Evolutionary conservation across 1,140 invertebrate genomes (phyloP).

Genomic region (Drosophila parabipectinata): DNA sequence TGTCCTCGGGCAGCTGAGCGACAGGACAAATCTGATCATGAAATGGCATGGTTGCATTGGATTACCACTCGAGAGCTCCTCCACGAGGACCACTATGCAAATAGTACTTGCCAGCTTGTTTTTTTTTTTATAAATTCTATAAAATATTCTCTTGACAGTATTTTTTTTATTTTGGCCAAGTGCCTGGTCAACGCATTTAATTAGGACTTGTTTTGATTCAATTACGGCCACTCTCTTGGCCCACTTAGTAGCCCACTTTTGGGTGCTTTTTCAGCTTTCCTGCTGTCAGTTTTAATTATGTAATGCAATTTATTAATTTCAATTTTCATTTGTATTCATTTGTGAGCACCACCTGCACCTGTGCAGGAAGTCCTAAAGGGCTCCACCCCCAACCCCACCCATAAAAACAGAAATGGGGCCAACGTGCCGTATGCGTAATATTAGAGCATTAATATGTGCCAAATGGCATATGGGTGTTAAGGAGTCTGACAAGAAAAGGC

Average conservation of each 20-base stretch:
- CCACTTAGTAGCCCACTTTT: background rate
- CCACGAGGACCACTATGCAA: background rate
- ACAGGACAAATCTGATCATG: slow-evolving; percentile 36
- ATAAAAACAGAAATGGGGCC: slow-evolving; percentile 29
- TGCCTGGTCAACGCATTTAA: slow-evolving; percentile 23
- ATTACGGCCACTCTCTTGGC: background rate
- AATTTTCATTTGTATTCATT: slow-evolving; percentile 50
- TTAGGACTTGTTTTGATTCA: slow-evolving; percentile 20
- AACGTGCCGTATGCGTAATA: slow-evolving; percentile 64
- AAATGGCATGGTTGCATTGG: slow-evolving; percentile 20
- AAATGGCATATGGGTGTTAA: slow-evolving; percentile 6
- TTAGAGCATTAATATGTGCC: slow-evolving; percentile 64
- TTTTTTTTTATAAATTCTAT: background rate
- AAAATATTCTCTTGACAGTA: slow-evolving; percentile 18
- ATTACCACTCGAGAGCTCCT: slow-evolving; percentile 7
- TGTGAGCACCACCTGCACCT: slow-evolving; percentile 25
- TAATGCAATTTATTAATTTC: slow-evolving; percentile 56
- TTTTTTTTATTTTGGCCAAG: slow-evolving; percentile 14
- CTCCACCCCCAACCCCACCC: background rate
- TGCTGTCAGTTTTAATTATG: slow-evolving; percentile 43
- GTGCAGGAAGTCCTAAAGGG: slow-evolving; percentile 18
- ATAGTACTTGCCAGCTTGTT: background rate
- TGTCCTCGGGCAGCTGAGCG: slow-evolving; percentile 17
- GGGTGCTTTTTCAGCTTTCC: background rate
- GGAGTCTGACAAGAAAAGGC: slow-evolving; percentile 60